Percentiles rank a stretch among this genome's conserved stretches.
Conservation (phyloP, 2,797 vertebrate species). For the Darevskia mixta region DNA sequence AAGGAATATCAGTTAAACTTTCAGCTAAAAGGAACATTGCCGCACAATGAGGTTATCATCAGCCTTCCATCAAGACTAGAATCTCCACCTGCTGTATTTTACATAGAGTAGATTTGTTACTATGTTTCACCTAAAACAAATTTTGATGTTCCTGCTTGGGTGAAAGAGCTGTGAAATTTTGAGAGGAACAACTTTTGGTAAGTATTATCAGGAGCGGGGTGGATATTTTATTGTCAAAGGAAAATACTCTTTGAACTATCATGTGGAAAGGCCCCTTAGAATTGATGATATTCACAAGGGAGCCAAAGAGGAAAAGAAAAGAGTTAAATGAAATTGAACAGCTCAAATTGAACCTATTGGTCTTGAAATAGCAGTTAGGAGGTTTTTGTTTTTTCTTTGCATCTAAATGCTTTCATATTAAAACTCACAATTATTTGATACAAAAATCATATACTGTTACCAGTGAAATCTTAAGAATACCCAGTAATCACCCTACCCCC, state of each 20-base stretch:
- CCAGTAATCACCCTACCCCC: background rate
- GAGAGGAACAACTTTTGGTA: background rate
- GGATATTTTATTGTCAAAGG: background rate
- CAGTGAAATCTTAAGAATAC: background rate
- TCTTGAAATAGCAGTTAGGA: background rate
- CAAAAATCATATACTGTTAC: background rate
- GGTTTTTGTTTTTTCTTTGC: too few relatives aligned
- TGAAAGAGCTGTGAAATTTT: background rate
- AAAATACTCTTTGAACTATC: background rate
- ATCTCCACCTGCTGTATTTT: background rate
- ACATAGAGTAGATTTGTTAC: background rate
- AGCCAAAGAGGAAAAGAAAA: conserved; percentile 16
- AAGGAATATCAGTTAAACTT: background rate
- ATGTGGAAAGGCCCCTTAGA: background rate
- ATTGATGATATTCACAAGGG: background rate
- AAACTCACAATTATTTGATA: background rate
- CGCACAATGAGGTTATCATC: background rate
- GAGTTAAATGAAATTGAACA: background rate
- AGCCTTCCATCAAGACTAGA: background rate
- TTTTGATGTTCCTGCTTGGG: background rate
- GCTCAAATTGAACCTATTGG: background rate
- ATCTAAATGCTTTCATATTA: background rate
- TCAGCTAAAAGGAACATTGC: background rate
- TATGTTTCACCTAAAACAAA: background rate
- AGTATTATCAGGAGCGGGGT: background rate